Percentiles rank a stretch among this genome's conserved stretches.
Conservation (phyloP, 2,113 vertebrate genomes). For the Pagrus major region DNA sequence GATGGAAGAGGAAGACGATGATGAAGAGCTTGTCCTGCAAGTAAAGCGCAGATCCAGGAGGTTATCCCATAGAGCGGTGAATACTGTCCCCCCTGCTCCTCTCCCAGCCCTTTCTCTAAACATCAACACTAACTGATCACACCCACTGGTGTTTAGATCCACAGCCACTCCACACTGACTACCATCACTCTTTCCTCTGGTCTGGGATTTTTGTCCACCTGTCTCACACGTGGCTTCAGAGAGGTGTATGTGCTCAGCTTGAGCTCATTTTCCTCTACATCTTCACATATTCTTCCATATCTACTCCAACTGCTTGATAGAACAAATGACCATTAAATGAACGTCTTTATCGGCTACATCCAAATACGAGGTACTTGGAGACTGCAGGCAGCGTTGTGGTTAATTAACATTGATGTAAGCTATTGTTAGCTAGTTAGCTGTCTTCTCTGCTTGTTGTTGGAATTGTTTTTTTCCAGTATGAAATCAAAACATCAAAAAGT, state of each 20-base stretch:
- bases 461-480: no score
- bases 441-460: no score
- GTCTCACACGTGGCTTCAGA: neutral
- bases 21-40: slow-evolving; percentile 26
- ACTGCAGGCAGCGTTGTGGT: no score
- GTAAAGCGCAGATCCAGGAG: slow-evolving; percentile 58
- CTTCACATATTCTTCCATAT: neutral
- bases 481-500: neutral
- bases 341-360: no score
- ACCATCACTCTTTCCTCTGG: neutral
- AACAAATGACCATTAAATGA: neutral
- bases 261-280: neutral
- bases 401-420: no score
- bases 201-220: neutral
- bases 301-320: neutral
- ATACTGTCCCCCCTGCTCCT: slow-evolving; percentile 20
- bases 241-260: neutral
- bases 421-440: no score
- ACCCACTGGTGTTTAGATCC: neutral
- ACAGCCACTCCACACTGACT: neutral
- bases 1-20: slow-evolving; percentile 21
- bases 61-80: slow-evolving; percentile 42
- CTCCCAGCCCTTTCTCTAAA: neutral
- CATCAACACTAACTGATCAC: neutral
- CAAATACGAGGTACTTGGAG: neutral